Evolutionary conservation across 2,888 invertebrate species (phyloP).

Genomic region (Agrotis clavis): DNA sequence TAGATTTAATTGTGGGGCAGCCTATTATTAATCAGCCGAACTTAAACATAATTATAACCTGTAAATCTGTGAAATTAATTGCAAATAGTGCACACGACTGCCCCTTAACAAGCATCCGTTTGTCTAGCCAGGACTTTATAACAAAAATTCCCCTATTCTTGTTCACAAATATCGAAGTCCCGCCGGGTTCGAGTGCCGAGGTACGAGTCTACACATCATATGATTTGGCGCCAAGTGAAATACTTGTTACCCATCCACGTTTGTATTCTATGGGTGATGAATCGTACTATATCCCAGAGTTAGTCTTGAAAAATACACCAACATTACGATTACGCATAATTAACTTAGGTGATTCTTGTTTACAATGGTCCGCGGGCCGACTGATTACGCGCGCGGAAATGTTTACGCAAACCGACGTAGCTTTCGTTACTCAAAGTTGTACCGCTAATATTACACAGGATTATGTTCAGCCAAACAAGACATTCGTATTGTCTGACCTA

Average conservation of each 20-base stretch:
- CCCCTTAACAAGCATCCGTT: background rate
- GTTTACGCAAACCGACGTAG: no score
- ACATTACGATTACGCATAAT: conserved; percentile 1
- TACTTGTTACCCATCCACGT: conserved; percentile 6
- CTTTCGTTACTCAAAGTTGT: background rate
- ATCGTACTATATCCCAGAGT: background rate
- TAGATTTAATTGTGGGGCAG: background rate
- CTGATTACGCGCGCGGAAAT: background rate
- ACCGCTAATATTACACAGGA: background rate
- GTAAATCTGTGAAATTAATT: no score
- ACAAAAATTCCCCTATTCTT: conserved; percentile 1
- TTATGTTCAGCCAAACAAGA: conserved; percentile 1
- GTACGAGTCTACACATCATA: conserved; percentile 12
- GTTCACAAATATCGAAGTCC: background rate
- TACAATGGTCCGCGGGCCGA: background rate
- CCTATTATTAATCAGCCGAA: conserved; percentile 1
- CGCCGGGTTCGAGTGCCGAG: conserved; percentile 1
- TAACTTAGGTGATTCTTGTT: conserved; percentile 3
- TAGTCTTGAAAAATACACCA: background rate
- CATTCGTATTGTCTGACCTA: background rate
- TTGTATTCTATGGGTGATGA: conserved; percentile 2
- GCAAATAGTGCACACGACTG: no score
- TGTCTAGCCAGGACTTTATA: conserved; percentile 1
- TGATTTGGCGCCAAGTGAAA: background rate
- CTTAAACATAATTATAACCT: no score